Percentiles rank a stretch among this genome's conserved stretches.
phyloP scores from a whole-genome alignment of 2,888 invertebrate species.

The Belgica antarctica region DNA sequence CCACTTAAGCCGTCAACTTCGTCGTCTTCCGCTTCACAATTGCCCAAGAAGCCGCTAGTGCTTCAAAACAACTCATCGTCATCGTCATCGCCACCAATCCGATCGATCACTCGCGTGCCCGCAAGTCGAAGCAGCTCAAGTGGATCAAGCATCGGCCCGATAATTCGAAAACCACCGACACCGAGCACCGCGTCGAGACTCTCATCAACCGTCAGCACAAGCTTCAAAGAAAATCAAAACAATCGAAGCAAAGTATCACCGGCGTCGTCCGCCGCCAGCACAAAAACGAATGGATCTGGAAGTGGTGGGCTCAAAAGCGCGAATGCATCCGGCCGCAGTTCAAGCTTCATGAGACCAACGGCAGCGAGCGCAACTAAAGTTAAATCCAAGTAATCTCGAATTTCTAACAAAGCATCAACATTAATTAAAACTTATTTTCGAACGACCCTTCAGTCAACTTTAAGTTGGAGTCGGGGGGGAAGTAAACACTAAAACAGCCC shows the following conservation, averaged over 20 bases:
- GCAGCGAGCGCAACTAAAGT: slow-evolving; percentile 78
- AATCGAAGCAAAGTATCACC: slow-evolving; percentile 33
- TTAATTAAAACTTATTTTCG: background rate
- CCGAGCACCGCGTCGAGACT: slow-evolving; percentile 46
- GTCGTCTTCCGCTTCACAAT: slow-evolving; percentile 51
- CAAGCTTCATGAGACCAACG: slow-evolving; percentile 83
- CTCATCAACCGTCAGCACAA: slow-evolving; percentile 51
- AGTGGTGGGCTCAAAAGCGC: slow-evolving; percentile 46
- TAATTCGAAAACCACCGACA: slow-evolving; percentile 47
- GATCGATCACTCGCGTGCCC: slow-evolving; percentile 53
- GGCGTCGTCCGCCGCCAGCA: slow-evolving; percentile 39
- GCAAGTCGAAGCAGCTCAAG: slow-evolving; percentile 62
- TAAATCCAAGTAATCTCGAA: slow-evolving; percentile 39
- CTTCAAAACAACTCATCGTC: slow-evolving; percentile 56
- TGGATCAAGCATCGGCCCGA: slow-evolving; percentile 60
- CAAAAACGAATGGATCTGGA: slow-evolving; percentile 46
- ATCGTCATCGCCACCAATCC: slow-evolving; percentile 48
- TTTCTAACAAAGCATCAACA: background rate
- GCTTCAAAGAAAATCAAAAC: slow-evolving; percentile 56
- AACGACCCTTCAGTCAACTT: background rate
- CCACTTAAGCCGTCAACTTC: slow-evolving; percentile 57
- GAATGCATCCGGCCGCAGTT: slow-evolving; percentile 49
- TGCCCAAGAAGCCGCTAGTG: slow-evolving; percentile 57
- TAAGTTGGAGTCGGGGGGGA: background rate
- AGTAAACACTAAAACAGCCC: background rate